phyloP scores from a whole-genome alignment of 2,797 vertebrate genomes.

The Crypturellus tataupa region DNA sequence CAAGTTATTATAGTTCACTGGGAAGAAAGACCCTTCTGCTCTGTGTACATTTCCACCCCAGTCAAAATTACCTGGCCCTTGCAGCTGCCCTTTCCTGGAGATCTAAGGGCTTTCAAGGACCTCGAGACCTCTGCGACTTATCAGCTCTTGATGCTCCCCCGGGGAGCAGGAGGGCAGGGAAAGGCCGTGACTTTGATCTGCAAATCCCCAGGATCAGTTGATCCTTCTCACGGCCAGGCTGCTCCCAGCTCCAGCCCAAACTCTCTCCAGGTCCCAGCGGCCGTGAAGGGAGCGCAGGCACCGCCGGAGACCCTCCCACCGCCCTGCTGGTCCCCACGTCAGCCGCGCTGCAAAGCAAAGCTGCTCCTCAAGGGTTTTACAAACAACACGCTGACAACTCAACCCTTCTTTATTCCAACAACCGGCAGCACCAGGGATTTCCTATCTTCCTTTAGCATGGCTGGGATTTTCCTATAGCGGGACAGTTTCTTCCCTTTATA shows the following conservation, averaged over 20 bases:
- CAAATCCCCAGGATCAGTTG: not conserved
- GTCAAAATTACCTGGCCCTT: not conserved
- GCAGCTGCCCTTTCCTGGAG: not conserved
- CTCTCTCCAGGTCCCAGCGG: not conserved
- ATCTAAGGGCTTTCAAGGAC: not conserved
- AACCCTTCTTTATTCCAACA: not conserved
- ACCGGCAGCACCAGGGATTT: not conserved
- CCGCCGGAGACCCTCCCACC: not conserved
- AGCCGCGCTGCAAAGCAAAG: not conserved
- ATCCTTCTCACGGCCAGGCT: rapidly evolving
- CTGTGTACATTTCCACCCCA: not conserved
- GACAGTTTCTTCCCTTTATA: not conserved
- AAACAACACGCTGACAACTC: not conserved
- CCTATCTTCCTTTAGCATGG: not conserved
- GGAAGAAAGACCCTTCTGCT: not conserved
- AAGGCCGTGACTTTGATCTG: not conserved
- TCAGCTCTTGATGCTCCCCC: not conserved
- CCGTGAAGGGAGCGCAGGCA: too few species aligned
- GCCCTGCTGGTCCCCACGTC: not conserved
- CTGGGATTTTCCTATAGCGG: not conserved
- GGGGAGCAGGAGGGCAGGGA: not conserved
- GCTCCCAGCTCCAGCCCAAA: not conserved
- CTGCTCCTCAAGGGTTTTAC: not conserved
- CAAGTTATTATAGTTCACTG: not conserved
- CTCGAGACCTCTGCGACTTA: not conserved